A percentile compares a stretch with the other conserved stretches of the same genome.
phyloP scores from a whole-genome alignment of 30 jellyfish, hydroid and myxozoan genomes.

The Aurelia aurita region DNA sequence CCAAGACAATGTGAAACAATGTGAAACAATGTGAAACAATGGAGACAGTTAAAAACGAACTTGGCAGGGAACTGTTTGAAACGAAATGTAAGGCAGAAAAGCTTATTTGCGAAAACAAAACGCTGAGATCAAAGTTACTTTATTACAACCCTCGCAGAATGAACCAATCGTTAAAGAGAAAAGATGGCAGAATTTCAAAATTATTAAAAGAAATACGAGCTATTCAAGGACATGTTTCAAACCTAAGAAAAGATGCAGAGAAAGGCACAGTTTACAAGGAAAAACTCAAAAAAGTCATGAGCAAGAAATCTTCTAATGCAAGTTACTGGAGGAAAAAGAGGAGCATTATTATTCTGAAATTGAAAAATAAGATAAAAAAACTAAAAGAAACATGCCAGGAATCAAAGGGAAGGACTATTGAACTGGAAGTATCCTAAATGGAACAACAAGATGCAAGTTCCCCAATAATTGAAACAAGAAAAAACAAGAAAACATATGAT shows the following conservation, averaged over 20 bases:
- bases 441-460: neutral
- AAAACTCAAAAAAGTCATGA: neutral
- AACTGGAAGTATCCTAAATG: neutral
- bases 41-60: neutral
- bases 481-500: conserved; percentile 2
- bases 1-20: neutral
- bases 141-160: neutral
- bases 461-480: conserved; percentile 6
- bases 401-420: neutral
- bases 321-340: conserved; percentile 16
- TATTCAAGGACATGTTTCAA: too few relatives aligned
- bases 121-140: neutral
- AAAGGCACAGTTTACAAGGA: neutral
- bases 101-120: neutral
- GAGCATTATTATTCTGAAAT: neutral
- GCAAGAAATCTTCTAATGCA: conserved; percentile 2
- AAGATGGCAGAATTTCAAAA: too few relatives aligned
- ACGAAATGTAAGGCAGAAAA: too few relatives aligned
- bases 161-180: too few relatives aligned
- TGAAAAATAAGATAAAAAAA: neutral
- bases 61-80: too few relatives aligned
- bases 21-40: neutral
- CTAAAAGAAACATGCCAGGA: neutral
- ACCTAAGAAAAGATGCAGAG: too few relatives aligned
- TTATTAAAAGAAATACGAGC: too few relatives aligned